Evolutionary conservation across 1,140 invertebrate genomes (phyloP).

Genomic region (Kradibia gibbosae): DNA sequence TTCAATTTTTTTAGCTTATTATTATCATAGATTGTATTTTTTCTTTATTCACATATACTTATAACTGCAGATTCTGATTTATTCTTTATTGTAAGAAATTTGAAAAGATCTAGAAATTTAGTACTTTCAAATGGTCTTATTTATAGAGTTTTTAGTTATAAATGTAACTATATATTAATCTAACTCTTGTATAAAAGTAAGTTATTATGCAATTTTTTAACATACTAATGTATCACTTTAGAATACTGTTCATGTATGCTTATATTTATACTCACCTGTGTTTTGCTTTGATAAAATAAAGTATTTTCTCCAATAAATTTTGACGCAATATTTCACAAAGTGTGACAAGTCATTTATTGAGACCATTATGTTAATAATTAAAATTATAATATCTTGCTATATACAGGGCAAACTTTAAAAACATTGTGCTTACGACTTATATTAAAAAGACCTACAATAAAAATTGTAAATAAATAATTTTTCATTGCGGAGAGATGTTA

Average conservation of each 20-base stretch:
- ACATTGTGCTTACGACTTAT: neutral
- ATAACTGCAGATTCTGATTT: neutral
- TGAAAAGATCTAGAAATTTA: slow-evolving; percentile 3
- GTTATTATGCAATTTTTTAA: slow-evolving; percentile 24
- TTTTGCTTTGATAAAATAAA: slow-evolving; percentile 36
- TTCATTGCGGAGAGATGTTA: slow-evolving; percentile 37
- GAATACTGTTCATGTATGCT: slow-evolving; percentile 32
- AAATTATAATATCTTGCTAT: neutral
- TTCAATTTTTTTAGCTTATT: neutral
- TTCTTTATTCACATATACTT: neutral
- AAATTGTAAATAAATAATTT: slow-evolving; percentile 37
- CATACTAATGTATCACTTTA: slow-evolving; percentile 28
- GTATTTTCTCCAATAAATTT: slow-evolving; percentile 38
- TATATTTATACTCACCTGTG: slow-evolving; percentile 26
- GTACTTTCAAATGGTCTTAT: slow-evolving; percentile 3
- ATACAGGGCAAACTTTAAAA: slow-evolving; percentile 38
- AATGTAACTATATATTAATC: slow-evolving; percentile 17
- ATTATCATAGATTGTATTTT: neutral
- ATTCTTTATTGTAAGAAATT: slow-evolving; percentile 5
- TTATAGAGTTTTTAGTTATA: slow-evolving; percentile 6
- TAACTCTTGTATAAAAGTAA: slow-evolving; percentile 28
- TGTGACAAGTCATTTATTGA: slow-evolving; percentile 31
- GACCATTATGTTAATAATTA: slow-evolving; percentile 22
- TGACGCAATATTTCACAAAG: neutral
- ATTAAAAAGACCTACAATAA: slow-evolving; percentile 10